These are phyloP conservation scores for Druon quercuslanigerum DNA, from an alignment of 1,140 invertebrate species.

Conservation along the genomic window DNA sequence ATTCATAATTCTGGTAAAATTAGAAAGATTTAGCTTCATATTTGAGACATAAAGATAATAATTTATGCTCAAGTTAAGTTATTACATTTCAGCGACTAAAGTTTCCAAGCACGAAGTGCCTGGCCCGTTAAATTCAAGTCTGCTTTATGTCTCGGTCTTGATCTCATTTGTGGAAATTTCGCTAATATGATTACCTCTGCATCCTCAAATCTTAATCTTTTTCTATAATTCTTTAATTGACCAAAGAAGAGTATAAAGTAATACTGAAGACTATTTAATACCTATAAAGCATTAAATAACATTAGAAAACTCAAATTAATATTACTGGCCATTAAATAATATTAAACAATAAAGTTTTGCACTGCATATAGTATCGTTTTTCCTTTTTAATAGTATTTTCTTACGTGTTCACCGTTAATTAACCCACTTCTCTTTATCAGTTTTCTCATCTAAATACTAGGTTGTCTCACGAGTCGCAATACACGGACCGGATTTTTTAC, in stretches of 20 bases:
- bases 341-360: not conserved
- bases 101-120: slow-evolving; percentile 17
- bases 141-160: slow-evolving; percentile 19
- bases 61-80: slow-evolving; percentile 25
- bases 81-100: slow-evolving; percentile 21
- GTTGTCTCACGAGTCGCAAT: slow-evolving; percentile 12
- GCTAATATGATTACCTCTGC: not conserved
- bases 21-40: not conserved
- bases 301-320: not conserved
- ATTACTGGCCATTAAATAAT: not conserved
- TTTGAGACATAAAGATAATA: slow-evolving; percentile 13
- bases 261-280: not conserved
- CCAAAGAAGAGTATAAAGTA: not conserved
- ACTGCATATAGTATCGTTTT: not conserved
- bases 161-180: slow-evolving; percentile 18
- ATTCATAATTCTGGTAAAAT: too few species aligned
- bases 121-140: slow-evolving; percentile 11
- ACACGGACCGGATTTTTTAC: slow-evolving; percentile 13
- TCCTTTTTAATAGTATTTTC: slow-evolving; percentile 2
- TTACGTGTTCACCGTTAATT: slow-evolving; percentile 20
- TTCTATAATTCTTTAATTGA: not conserved
- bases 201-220: not conserved
- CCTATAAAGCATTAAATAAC: too few species aligned
- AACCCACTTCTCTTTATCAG: slow-evolving; percentile 17
- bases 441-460: slow-evolving; percentile 28